These are phyloP conservation scores for Xiphorhynchus erythropygius DNA, from an alignment of 2,797 vertebrate species.

Conservation along the genomic window DNA sequence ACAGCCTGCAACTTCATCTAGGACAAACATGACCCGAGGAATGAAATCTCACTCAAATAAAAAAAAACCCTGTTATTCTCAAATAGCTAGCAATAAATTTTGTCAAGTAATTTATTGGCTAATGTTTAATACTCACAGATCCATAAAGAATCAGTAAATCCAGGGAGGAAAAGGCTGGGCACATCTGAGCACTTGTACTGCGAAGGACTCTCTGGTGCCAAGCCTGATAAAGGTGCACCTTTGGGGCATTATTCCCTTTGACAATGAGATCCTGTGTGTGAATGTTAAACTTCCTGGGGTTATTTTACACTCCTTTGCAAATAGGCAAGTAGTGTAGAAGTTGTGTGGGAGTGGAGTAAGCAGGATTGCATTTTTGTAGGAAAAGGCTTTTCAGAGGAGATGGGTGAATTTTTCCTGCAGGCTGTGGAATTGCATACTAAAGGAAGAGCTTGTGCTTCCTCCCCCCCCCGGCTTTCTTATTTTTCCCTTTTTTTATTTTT, in stretches of 20 bases:
- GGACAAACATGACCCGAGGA: not conserved
- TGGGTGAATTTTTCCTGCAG: not conserved
- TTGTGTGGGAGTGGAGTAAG: conserved; percentile 49
- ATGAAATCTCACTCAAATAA: not conserved
- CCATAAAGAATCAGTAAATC: conserved; percentile 42
- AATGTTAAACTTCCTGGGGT: conserved; percentile 13
- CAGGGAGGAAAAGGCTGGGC: conserved; percentile 8
- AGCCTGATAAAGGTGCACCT: conserved; percentile 15
- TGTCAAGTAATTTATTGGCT: conserved; percentile 4
- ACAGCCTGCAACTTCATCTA: not conserved
- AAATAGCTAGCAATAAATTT: conserved; percentile 5
- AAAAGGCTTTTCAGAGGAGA: conserved; percentile 64
- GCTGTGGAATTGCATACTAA: conserved; percentile 62
- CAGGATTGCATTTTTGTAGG: conserved; percentile 39
- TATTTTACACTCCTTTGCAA: conserved; percentile 51
- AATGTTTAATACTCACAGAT: conserved; percentile 56
- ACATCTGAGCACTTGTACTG: not conserved
- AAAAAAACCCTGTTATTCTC: conserved; percentile 2
- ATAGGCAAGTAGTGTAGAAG: conserved; percentile 1
- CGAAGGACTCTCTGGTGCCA: not conserved
- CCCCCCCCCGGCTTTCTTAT: not conserved
- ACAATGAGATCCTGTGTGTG: not conserved
- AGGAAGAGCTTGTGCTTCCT: conserved; percentile 36
- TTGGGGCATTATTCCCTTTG: conserved; percentile 24
- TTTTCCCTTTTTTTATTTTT: not conserved